phyloP scores from a whole-genome alignment of 1,140 invertebrate genomes.

The Drosophila nigrodunni region DNA sequence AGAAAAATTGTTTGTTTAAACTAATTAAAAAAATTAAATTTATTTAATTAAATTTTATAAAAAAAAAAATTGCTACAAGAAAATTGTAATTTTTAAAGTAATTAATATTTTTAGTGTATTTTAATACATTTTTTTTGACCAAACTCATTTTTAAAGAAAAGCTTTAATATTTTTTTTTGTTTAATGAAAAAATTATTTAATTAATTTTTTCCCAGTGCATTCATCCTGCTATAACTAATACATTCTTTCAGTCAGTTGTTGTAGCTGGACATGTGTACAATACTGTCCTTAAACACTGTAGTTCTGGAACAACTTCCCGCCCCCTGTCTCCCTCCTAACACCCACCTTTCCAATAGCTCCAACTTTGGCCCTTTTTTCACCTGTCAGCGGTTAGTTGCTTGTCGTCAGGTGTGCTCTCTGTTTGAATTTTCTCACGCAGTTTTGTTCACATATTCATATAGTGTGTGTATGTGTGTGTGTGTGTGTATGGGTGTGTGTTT shows the following conservation, averaged over 20 bases:
- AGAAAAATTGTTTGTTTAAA: too few species aligned
- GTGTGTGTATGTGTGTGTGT: conserved; percentile 18
- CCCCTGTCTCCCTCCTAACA: not conserved
- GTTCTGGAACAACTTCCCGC: not conserved
- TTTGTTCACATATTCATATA: conserved; percentile 37
- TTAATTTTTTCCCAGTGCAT: too few species aligned
- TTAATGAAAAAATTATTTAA: too few species aligned
- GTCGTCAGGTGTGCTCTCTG: conserved; percentile 55
- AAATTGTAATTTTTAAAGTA: too few species aligned
- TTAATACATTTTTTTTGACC: too few species aligned
- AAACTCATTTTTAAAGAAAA: too few species aligned
- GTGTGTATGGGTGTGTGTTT: conserved; percentile 29
- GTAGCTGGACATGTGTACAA: not conserved
- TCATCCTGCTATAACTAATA: too few species aligned
- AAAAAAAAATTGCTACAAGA: too few species aligned
- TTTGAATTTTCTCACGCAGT: conserved; percentile 76
- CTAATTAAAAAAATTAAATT: not conserved
- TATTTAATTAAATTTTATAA: not conserved
- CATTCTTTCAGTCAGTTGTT: not conserved
- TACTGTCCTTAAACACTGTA: conserved; percentile 7
- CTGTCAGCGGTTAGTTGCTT: conserved; percentile 10
- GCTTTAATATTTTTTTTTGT: too few species aligned
- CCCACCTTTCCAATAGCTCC: not conserved
- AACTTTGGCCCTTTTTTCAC: conserved; percentile 16
- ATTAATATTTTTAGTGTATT: too few species aligned